Conservation (phyloP, 2,113 vertebrate genomes). For the Halcyon senegalensis region DNA sequence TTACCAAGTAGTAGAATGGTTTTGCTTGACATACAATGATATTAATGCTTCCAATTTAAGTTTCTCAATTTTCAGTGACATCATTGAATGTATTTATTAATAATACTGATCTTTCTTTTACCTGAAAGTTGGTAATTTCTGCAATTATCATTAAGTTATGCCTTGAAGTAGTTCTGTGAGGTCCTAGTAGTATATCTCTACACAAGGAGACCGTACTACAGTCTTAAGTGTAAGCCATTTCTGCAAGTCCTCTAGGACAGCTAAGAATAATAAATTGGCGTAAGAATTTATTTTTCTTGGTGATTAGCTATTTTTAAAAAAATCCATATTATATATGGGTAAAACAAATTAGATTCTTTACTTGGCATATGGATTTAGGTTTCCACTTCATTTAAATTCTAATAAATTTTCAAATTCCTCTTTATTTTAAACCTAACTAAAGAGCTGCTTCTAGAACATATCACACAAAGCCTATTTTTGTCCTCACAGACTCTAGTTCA, state of each 20-base stretch:
- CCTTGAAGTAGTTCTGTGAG: background rate
- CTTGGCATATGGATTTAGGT: background rate
- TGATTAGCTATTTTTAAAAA: background rate
- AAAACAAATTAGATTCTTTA: slow-evolving; percentile 49
- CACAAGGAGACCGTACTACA: background rate
- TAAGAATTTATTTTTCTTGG: background rate
- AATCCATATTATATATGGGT: background rate
- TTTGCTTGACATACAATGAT: background rate
- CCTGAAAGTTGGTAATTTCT: background rate
- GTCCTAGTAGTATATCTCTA: background rate
- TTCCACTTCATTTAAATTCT: slow-evolving; percentile 41
- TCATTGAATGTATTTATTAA: background rate
- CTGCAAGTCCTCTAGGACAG: background rate
- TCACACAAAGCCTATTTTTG: slow-evolving; percentile 48
- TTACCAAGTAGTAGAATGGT: background rate
- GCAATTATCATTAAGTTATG: background rate
- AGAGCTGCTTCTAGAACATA: slow-evolving; percentile 7
- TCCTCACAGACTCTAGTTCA: slow-evolving; percentile 43
- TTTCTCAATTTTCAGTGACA: background rate
- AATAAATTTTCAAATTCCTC: slow-evolving; percentile 42
- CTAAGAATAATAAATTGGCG: background rate
- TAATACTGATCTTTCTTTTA: background rate
- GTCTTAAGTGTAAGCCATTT: background rate
- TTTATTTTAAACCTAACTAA: slow-evolving; percentile 40
- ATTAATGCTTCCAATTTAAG: background rate